A percentile compares a stretch with the other conserved stretches of the same genome.
Evolutionary conservation across 1,140 invertebrate genomes (phyloP).

Genomic region (Dendroctonus ponderosae): DNA sequence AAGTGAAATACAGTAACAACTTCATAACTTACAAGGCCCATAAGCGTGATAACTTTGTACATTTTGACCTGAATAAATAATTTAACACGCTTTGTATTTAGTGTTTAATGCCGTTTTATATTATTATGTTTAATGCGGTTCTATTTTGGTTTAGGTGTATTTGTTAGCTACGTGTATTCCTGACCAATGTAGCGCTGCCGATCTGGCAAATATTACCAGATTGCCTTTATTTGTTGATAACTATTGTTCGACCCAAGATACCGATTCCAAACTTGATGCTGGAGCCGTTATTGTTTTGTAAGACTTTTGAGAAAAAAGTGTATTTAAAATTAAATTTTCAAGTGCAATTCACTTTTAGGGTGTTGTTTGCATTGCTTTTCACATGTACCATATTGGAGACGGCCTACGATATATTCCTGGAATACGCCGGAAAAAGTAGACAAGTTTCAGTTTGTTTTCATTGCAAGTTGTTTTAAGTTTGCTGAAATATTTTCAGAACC

Average conservation of each 20-base stretch:
- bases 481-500: constrained; percentile 18
- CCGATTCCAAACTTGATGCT: constrained; percentile 13
- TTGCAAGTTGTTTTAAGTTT: neutral
- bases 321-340: neutral
- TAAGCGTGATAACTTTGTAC: too few species aligned
- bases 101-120: neutral
- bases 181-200: constrained; percentile 18
- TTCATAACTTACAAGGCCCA: too few species aligned
- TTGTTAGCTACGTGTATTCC: constrained; percentile 25
- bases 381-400: constrained; percentile 18
- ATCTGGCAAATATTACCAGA: neutral
- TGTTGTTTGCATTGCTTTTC: constrained; percentile 9
- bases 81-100: too few species aligned
- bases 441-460: constrained; percentile 7
- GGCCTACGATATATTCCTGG: constrained; percentile 30
- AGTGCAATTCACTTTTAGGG: constrained; percentile 22
- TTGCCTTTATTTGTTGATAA: constrained; percentile 14
- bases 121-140: neutral
- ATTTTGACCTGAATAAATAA: too few species aligned
- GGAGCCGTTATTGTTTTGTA: constrained; percentile 23
- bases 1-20: too few species aligned
- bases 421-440: constrained; percentile 32
- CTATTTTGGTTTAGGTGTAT: constrained; percentile 13
- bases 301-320: constrained; percentile 1
- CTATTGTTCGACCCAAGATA: constrained; percentile 20